Percentiles rank a stretch among this genome's conserved stretches.
These are phyloP conservation scores for Campoplex nolae DNA, from an alignment of 2,888 invertebrate genomes.

Conservation along the genomic window DNA sequence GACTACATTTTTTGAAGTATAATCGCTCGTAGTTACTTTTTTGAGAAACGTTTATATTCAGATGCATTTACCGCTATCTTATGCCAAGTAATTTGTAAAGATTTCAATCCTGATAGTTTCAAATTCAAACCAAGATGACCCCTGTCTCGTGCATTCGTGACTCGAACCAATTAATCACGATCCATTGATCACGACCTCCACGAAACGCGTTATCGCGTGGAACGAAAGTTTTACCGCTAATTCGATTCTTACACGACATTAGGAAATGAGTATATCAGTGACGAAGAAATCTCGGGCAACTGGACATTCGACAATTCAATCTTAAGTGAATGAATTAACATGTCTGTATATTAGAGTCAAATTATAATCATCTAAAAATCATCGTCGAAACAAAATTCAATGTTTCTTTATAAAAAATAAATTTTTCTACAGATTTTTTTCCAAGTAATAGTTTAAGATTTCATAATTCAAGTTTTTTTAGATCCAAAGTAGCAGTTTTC, in stretches of 20 bases:
- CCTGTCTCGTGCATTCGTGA: constrained; percentile 22
- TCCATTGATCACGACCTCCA: constrained; percentile 20
- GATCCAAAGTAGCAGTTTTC: not conserved
- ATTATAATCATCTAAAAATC: not conserved
- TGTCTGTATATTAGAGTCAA: not conserved
- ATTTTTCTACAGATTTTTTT: not conserved
- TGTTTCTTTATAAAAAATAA: too few species aligned
- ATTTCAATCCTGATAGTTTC: not conserved
- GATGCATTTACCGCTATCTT: not conserved
- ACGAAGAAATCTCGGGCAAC: constrained; percentile 24
- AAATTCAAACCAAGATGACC: not conserved
- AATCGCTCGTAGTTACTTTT: too few species aligned
- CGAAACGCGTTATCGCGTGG: not conserved
- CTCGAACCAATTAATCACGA: constrained; percentile 30
- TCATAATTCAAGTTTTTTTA: not conserved
- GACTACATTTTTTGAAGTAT: too few species aligned
- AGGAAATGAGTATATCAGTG: constrained; percentile 34
- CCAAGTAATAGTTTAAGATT: not conserved
- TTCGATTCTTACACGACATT: constrained; percentile 32
- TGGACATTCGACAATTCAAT: constrained; percentile 6
- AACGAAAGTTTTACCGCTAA: constrained; percentile 36
- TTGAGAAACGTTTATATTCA: not conserved
- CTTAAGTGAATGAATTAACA: not conserved
- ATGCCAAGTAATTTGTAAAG: not conserved
- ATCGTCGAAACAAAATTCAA: not conserved